Evolutionary conservation across 2,888 invertebrate species (phyloP).

Genomic region (Mactromeris polynyma): DNA sequence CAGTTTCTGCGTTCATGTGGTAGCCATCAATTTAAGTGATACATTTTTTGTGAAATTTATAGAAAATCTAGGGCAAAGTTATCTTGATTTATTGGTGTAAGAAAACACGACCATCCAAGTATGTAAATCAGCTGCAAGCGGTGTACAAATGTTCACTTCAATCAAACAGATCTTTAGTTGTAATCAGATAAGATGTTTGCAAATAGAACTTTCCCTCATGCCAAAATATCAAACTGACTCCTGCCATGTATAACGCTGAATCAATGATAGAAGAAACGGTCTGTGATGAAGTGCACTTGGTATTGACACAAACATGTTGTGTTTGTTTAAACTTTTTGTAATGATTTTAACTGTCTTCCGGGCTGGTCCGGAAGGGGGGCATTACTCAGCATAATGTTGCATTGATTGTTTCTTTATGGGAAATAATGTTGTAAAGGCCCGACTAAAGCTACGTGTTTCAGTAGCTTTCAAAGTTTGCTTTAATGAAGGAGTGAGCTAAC

Average conservation of each 20-base stretch:
- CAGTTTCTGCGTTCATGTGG: background rate
- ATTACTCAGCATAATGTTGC: too few relatives aligned
- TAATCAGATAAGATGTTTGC: constrained; percentile 21
- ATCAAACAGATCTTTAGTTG: background rate
- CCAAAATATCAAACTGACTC: background rate
- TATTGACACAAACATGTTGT: background rate
- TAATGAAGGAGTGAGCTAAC: too few relatives aligned
- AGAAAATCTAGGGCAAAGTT: constrained; percentile 7
- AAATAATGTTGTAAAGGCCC: too few relatives aligned
- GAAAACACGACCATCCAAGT: background rate
- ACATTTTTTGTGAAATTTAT: background rate
- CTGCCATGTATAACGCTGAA: background rate
- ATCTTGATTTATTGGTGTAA: constrained; percentile 19
- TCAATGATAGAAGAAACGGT: background rate
- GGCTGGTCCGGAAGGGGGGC: too few relatives aligned
- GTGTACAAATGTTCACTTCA: constrained; percentile 8
- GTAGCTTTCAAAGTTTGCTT: too few relatives aligned
- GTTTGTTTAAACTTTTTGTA: background rate
- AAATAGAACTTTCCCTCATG: constrained; percentile 23
- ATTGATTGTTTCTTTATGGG: too few relatives aligned
- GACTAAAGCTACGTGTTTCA: too few relatives aligned
- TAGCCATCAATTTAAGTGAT: constrained; percentile 1
- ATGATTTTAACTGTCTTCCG: too few relatives aligned
- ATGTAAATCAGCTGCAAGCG: background rate
- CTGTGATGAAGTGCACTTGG: background rate